Conservation (phyloP, 2,888 invertebrate species). For the Eilema depressum region DNA sequence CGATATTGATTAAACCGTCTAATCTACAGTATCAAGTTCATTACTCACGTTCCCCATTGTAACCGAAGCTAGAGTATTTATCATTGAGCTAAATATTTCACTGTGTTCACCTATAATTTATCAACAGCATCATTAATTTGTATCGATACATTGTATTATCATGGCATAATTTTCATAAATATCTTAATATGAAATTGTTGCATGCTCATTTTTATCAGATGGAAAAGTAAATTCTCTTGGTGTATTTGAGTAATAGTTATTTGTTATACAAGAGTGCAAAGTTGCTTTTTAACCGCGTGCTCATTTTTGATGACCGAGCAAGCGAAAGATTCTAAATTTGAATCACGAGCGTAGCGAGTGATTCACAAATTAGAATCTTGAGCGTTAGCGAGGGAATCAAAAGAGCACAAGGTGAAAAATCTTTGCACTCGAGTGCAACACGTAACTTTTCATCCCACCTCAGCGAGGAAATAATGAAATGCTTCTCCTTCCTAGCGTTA, state of each 20-base stretch:
- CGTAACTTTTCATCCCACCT: no score
- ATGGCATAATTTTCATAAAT: background rate
- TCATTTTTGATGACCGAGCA: no score
- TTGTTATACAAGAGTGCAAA: no score
- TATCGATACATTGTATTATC: constrained; percentile 12
- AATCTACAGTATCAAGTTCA: constrained; percentile 56
- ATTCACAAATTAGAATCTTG: no score
- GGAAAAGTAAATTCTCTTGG: background rate
- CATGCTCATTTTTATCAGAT: background rate
- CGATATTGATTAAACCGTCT: constrained; percentile 57
- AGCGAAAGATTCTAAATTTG: no score
- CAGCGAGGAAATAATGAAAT: no score
- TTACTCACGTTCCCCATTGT: constrained; percentile 51
- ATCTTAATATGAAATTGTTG: background rate
- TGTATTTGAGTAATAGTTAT: background rate
- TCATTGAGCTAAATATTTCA: constrained; percentile 45
- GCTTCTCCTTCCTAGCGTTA: no score
- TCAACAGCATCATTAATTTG: constrained; percentile 40
- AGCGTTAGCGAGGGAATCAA: no score
- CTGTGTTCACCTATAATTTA: constrained; percentile 29
- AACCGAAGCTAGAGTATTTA: constrained; percentile 48
- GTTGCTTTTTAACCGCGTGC: no score
- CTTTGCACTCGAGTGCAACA: no score
- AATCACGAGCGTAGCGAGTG: no score
- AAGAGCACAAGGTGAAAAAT: no score